Conservation (phyloP, 2,797 vertebrate genomes). For the Pseudochromis fuscus region DNA sequence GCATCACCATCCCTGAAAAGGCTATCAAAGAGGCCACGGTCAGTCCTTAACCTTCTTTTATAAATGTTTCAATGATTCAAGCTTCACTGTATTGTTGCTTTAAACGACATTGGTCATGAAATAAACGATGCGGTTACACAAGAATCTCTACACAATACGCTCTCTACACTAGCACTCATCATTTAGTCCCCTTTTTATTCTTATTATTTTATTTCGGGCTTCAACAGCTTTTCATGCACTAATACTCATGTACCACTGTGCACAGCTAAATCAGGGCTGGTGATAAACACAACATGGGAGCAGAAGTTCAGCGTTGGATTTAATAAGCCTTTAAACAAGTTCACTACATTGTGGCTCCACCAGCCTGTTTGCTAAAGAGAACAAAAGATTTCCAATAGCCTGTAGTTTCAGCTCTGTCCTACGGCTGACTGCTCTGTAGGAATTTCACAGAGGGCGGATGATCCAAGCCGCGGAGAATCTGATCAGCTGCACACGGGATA, state of each 20-base stretch:
- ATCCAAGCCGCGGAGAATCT: conserved; percentile 37
- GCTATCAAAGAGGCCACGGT: conserved; percentile 89
- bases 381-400: conserved; percentile 75
- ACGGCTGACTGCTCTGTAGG: conserved; percentile 48
- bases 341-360: conserved; percentile 7
- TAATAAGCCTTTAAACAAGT: conserved; percentile 20
- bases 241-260: background rate
- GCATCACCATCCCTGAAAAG: conserved; percentile 85
- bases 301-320: background rate
- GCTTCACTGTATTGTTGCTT: background rate
- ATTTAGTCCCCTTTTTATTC: background rate
- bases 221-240: background rate
- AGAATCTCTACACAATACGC: conserved; percentile 4
- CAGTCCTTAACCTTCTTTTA: conserved; percentile 30
- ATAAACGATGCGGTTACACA: background rate
- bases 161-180: background rate
- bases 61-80: conserved; percentile 2
- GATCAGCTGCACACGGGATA: conserved; percentile 52
- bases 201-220: background rate
- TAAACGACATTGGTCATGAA: conserved; percentile 16
- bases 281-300: background rate
- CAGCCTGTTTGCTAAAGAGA: conserved; percentile 48
- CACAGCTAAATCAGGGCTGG: background rate
- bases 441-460: conserved; percentile 39
- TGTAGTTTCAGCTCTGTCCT: conserved; percentile 46